phyloP scores from a whole-genome alignment of 2,113 vertebrate genomes.

The Sorex araneus region DNA sequence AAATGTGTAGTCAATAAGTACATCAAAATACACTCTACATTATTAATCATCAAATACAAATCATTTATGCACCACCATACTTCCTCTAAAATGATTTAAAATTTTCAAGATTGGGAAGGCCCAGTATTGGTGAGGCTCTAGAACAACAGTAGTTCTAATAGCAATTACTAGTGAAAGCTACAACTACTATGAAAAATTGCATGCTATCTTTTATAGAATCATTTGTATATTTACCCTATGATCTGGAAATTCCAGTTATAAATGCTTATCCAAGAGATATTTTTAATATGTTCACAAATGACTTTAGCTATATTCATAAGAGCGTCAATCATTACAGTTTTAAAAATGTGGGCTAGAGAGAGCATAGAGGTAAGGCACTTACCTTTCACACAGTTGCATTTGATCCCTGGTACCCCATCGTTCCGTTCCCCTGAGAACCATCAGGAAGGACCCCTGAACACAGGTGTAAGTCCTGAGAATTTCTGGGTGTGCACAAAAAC shows the following conservation, averaged over 20 bases:
- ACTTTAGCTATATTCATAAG: constrained; percentile 5
- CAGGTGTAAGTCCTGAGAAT: no score
- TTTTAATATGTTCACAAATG: neutral
- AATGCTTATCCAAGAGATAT: neutral
- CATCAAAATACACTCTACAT: constrained; percentile 7
- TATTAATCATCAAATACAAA: constrained; percentile 20
- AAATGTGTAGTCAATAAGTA: neutral
- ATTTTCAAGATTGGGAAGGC: constrained; percentile 5
- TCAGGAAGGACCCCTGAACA: no score
- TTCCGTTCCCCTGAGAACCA: no score
- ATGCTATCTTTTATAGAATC: neutral
- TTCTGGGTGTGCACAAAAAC: no score
- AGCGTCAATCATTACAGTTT: neutral
- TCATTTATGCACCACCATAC: neutral
- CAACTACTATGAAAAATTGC: constrained; percentile 3
- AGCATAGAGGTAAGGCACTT: no score
- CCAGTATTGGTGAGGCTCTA: neutral
- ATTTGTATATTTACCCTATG: neutral
- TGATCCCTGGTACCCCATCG: no score
- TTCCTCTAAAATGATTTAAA: neutral
- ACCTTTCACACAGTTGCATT: no score
- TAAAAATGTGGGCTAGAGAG: no score
- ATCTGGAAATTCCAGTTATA: neutral
- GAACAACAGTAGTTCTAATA: neutral
- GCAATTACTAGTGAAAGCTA: neutral